phyloP scores from a whole-genome alignment of 2,888 invertebrate genomes.

The Thyatira batis region DNA sequence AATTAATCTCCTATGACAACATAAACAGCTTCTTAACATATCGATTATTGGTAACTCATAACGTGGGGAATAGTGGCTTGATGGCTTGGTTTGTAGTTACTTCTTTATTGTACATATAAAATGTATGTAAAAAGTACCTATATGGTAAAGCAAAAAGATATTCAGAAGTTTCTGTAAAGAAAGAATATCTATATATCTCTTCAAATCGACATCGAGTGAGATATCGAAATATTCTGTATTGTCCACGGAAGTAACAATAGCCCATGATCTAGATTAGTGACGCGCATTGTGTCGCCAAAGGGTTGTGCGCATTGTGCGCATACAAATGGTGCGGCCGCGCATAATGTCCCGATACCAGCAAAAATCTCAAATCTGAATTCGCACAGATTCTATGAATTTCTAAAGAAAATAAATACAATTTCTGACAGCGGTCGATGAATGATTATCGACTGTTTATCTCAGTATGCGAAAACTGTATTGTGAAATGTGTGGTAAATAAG shows the following conservation, averaged over 20 bases:
- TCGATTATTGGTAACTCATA: constrained; percentile 13
- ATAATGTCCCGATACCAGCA: constrained; percentile 47
- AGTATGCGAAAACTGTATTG: background rate
- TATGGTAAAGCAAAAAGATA: background rate
- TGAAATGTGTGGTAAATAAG: background rate
- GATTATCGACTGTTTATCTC: background rate
- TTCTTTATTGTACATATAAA: too few relatives aligned
- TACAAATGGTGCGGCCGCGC: constrained; percentile 39
- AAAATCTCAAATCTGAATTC: constrained; percentile 41
- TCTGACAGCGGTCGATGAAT: constrained; percentile 29
- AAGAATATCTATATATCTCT: background rate
- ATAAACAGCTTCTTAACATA: constrained; percentile 8
- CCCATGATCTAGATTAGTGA: constrained; percentile 71
- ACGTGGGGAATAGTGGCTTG: background rate
- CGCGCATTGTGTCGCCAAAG: constrained; percentile 66
- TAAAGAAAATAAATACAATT: constrained; percentile 58
- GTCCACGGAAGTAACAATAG: constrained; percentile 45
- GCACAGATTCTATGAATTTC: constrained; percentile 51
- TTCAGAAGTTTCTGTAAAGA: background rate
- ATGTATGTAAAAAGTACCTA: too few relatives aligned
- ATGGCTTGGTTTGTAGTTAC: background rate
- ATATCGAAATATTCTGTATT: constrained; percentile 42
- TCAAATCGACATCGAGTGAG: constrained; percentile 60
- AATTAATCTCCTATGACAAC: constrained; percentile 1
- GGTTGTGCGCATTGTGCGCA: constrained; percentile 56